Evolutionary conservation across 53 echinoderm and acorn worm genomes (phyloP), one percentile per base, ranked within the genome.

Genomic region (Luidia sarsii): DNA sequence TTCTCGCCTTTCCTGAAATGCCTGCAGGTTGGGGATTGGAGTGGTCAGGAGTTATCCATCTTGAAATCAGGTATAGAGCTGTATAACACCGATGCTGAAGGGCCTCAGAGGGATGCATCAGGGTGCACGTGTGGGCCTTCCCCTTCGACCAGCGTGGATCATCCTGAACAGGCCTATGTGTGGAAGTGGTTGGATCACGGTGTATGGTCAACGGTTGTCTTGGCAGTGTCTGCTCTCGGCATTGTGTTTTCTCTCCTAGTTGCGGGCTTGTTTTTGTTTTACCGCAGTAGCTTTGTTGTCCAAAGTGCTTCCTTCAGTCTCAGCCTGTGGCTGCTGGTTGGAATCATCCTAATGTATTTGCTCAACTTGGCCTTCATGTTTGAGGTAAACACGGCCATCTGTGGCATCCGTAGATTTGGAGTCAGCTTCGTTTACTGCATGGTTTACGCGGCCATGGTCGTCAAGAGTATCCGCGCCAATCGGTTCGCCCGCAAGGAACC

Each of bases 321-420:
- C 34, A 82, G 82, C 57, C 15, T 73, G 15, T 87, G 70, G 88
- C 50, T 92, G 57, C 82, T 88, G 27, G 28, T 92, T 4, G 92
- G 92, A 6, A 61, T 89, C 43, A 48, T 85, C 49, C 61, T 92
- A 19, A 88, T 92, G 89, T 88, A 88, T 65, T 70, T 77, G 4
- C 85, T 81, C 30, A 89, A 89, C 59, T 23, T 92, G 13, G 85
- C 73, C 33, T 92, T 81, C 68, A 70, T 89, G 86, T 68, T 92
- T 23, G 57, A 82, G 11, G 70, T 86, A 16, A 82, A 69, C 9
- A 43, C 57, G 37, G 70, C 86, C 31, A 68, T 82, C 2, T 92
- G 92, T 60, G 92, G 89, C n/a, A 50, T 88, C 36, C 87, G 82
- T 45, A 86, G 92, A 0, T 82, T 89, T 63, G 86, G 89, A 24